Percentiles rank a stretch among this genome's conserved stretches.
Evolutionary conservation across 2,888 invertebrate genomes (phyloP).

Genomic region (Eulithis prunata): DNA sequence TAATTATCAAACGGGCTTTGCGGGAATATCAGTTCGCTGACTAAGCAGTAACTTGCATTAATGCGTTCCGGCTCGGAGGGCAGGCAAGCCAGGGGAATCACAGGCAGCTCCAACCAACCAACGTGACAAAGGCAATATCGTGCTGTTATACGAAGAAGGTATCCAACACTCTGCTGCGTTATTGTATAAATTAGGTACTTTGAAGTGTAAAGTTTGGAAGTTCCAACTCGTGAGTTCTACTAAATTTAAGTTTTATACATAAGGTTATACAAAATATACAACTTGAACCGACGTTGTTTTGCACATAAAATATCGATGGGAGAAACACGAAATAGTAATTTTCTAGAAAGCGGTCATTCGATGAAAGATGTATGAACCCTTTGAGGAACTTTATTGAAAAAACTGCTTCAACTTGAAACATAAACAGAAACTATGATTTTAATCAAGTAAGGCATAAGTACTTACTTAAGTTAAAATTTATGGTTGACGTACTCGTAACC

Average conservation of each 20-base stretch:
- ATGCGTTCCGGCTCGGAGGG: constrained; percentile 21
- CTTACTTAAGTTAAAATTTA: no score
- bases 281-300: no score
- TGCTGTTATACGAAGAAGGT: constrained; percentile 17
- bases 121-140: constrained; percentile 27
- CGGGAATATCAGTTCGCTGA: constrained; percentile 23
- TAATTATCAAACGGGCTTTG: constrained; percentile 20
- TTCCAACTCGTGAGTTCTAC: background rate
- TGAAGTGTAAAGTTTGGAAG: constrained; percentile 21
- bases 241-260: constrained; percentile 10
- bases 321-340: no score
- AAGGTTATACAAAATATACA: no score
- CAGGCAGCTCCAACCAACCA: constrained; percentile 24
- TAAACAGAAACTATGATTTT: no score
- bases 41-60: constrained; percentile 30
- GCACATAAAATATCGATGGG: no score
- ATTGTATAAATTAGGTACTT: constrained; percentile 31
- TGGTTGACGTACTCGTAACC: no score
- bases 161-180: constrained; percentile 6
- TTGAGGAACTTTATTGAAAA: no score
- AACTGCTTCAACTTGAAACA: no score
- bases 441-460: no score
- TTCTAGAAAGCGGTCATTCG: no score
- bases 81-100: constrained; percentile 7
- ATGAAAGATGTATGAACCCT: no score